Conservation (phyloP, 2,113 vertebrate genomes). For the Pelecanus crispus region DNA sequence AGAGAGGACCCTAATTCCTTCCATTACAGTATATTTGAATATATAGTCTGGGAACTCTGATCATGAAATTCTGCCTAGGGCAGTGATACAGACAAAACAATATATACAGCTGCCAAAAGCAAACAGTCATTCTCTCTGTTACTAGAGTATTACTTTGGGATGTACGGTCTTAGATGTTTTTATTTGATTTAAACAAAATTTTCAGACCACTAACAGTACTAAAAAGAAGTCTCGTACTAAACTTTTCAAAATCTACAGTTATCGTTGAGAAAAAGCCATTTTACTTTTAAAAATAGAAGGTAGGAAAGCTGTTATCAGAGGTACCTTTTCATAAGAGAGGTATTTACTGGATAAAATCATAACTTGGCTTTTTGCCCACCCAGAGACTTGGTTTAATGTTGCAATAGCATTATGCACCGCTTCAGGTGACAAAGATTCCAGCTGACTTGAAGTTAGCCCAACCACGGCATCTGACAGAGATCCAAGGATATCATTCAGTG, state of each 20-base stretch:
- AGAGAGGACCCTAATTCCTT: not conserved
- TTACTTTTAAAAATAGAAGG: not conserved
- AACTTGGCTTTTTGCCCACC: slow-evolving; percentile 78
- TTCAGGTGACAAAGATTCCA: slow-evolving; percentile 75
- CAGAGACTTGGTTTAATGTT: slow-evolving; percentile 75
- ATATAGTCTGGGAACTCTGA: not conserved
- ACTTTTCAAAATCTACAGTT: not conserved
- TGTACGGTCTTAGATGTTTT: not conserved
- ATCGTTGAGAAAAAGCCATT: not conserved
- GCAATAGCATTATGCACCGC: slow-evolving; percentile 72
- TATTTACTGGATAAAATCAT: slow-evolving; percentile 77
- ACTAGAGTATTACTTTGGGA: not conserved
- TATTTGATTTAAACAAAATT: not conserved
- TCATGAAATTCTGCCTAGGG: not conserved
- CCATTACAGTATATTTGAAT: not conserved
- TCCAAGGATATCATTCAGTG: slow-evolving; percentile 76
- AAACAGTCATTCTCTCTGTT: not conserved
- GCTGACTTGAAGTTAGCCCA: slow-evolving; percentile 70
- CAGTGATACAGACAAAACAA: not conserved
- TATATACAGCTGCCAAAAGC: not conserved
- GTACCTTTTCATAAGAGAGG: slow-evolving; percentile 76
- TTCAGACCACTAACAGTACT: not conserved
- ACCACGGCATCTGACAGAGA: slow-evolving; percentile 77
- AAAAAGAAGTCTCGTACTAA: not conserved
- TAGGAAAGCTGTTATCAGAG: not conserved